These are phyloP conservation scores for Anastatus disparis DNA, from an alignment of 1,140 invertebrate genomes.

Conservation along the genomic window DNA sequence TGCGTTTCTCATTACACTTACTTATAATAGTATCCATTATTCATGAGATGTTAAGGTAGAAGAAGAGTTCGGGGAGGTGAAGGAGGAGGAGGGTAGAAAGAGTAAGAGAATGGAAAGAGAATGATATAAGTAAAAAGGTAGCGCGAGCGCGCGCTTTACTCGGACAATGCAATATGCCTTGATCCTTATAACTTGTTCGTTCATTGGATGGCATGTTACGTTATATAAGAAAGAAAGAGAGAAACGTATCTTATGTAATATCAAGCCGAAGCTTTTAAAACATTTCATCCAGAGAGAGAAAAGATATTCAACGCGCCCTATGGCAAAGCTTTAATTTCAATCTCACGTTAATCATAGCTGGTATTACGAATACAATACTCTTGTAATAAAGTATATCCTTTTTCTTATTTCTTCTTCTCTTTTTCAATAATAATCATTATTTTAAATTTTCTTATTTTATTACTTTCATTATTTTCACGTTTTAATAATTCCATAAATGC, in stretches of 20 bases:
- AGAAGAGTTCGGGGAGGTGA: background rate
- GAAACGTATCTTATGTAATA: conserved; percentile 21
- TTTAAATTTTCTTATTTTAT: no score
- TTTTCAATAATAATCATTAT: no score
- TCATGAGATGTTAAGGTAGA: conserved; percentile 51
- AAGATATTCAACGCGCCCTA: conserved; percentile 11
- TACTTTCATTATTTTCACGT: no score
- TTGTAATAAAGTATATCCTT: background rate
- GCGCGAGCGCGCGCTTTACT: conserved; percentile 23
- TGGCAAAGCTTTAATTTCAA: conserved; percentile 16
- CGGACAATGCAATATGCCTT: no score
- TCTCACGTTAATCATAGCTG: conserved; percentile 10
- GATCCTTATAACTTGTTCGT: no score
- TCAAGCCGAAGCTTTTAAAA: conserved; percentile 11
- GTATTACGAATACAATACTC: background rate
- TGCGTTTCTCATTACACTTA: conserved; percentile 65
- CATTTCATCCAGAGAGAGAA: conserved; percentile 8
- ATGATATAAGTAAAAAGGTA: no score
- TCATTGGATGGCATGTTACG: no score
- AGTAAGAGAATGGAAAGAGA: no score
- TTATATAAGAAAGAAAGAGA: no score
- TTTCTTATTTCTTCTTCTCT: no score
- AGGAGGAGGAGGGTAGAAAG: conserved; percentile 19
- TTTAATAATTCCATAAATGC: no score
- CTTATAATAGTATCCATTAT: conserved; percentile 64